These are phyloP conservation scores for Smutsia temminckii DNA, from an alignment of 2,797 vertebrate species.

Conservation along the genomic window DNA sequence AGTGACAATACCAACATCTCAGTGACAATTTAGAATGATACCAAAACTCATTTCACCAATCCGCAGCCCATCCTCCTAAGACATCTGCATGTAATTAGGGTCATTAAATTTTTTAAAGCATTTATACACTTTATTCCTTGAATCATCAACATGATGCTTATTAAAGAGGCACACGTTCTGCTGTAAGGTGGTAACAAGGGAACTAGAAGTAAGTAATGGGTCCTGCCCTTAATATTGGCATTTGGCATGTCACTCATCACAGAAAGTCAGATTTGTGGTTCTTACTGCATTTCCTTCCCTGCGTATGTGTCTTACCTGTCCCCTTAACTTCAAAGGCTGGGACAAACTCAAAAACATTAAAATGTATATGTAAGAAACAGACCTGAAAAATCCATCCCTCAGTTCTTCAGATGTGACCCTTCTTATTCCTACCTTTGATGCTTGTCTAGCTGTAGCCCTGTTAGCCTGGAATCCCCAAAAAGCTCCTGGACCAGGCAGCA, in stretches of 20 bases:
- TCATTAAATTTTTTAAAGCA: background rate
- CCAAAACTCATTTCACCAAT: conserved; percentile 41
- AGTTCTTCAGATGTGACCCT: background rate
- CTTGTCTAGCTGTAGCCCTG: background rate
- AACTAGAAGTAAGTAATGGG: background rate
- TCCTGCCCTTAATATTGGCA: background rate
- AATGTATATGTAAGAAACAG: background rate
- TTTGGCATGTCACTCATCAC: background rate
- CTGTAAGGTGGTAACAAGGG: background rate
- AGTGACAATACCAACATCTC: conserved; percentile 45
- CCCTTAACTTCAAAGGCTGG: background rate
- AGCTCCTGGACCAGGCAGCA: background rate
- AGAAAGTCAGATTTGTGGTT: background rate
- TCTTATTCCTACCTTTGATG: background rate
- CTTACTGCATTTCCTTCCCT: background rate
- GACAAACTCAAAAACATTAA: conserved; percentile 3
- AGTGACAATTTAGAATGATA: conserved; percentile 61
- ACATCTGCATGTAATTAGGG: conserved; percentile 4
- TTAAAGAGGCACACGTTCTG: background rate
- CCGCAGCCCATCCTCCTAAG: conserved; percentile 42
- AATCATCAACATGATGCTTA: background rate
- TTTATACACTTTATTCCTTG: background rate
- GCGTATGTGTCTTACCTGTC: background rate
- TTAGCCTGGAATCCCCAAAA: background rate
- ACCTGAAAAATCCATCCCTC: background rate